Percentiles rank a stretch among this genome's conserved stretches.
Evolutionary conservation across 1,140 invertebrate species (phyloP).

Genomic region (Bombus soroeensis): DNA sequence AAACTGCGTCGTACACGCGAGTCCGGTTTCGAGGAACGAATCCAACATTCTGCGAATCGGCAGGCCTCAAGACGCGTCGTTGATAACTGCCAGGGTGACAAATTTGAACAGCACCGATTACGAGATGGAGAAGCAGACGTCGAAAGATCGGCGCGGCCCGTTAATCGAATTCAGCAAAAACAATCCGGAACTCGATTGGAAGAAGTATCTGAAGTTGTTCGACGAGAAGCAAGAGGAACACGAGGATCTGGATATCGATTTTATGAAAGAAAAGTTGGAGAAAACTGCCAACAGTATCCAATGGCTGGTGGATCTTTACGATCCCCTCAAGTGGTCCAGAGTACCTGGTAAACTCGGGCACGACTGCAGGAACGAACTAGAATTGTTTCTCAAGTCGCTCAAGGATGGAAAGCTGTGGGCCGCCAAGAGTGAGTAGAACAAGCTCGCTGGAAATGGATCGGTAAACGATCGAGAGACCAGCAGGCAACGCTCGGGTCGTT

Average conservation of each 20-base stretch:
- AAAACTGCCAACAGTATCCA: constrained; percentile 82
- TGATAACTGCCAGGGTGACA: not conserved
- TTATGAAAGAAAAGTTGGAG: constrained; percentile 74
- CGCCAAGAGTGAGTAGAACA: constrained; percentile 86
- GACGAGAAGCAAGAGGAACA: constrained; percentile 65
- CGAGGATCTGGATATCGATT: constrained; percentile 75
- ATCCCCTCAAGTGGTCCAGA: constrained; percentile 86
- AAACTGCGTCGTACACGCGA: not conserved
- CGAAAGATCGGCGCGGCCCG: constrained; percentile 28
- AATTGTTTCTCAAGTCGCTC: constrained; percentile 84
- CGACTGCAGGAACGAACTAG: constrained; percentile 84
- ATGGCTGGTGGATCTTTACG: constrained; percentile 86
- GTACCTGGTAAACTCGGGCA: constrained; percentile 76
- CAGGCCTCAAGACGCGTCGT: constrained; percentile 46
- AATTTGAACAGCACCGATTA: constrained; percentile 60
- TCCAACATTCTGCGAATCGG: constrained; percentile 75
- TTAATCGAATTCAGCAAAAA: constrained; percentile 75
- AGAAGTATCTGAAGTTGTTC: constrained; percentile 69
- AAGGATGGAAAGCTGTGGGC: constrained; percentile 86
- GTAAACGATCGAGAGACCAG: not conserved
- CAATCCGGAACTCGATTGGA: constrained; percentile 80
- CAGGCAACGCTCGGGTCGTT: not conserved
- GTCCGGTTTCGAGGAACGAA: constrained; percentile 55
- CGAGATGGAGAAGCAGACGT: not conserved
- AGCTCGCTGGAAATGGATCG: too few species aligned